These are phyloP conservation scores for Pseudomyrmex cubaensis DNA, from an alignment of 1,140 invertebrate species.

Conservation along the genomic window DNA sequence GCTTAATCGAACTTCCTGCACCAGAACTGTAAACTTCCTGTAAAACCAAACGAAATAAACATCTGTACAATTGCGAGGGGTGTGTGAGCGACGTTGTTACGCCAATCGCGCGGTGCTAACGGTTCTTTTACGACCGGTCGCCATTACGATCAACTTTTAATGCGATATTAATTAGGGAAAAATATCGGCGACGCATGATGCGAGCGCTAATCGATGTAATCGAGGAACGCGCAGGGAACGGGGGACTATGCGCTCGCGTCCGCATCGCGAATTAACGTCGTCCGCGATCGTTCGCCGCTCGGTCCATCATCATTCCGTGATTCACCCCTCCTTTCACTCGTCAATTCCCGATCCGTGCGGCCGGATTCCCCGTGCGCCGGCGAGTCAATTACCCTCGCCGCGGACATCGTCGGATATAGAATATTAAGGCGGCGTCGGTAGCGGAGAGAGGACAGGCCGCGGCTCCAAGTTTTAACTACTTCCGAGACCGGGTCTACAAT, in stretches of 20 bases:
- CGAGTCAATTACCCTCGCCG: slow-evolving; percentile 70
- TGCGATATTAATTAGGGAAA: slow-evolving; percentile 39
- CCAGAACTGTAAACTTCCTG: too few relatives aligned
- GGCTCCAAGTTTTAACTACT: slow-evolving; percentile 74
- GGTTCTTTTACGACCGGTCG: slow-evolving; percentile 1
- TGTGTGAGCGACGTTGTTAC: neutral
- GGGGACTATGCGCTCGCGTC: slow-evolving; percentile 9
- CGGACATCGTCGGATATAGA: slow-evolving; percentile 70
- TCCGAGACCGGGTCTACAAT: slow-evolving; percentile 73
- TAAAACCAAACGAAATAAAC: too few relatives aligned
- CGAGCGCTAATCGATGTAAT: slow-evolving; percentile 28
- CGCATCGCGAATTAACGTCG: slow-evolving; percentile 43
- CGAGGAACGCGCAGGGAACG: neutral
- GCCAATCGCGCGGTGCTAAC: neutral
- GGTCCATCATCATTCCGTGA: slow-evolving; percentile 28
- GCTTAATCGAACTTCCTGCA: neutral
- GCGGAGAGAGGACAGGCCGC: slow-evolving; percentile 51
- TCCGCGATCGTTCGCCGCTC: neutral
- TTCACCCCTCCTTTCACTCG: neutral
- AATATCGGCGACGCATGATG: neutral
- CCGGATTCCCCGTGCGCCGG: slow-evolving; percentile 12
- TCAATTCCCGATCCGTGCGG: slow-evolving; percentile 23
- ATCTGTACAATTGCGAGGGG: neutral
- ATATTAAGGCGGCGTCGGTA: slow-evolving; percentile 69
- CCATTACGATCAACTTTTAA: slow-evolving; percentile 30